Base-by-base conservation (phyloP, 2,113 vertebrate species). In the Ammodytes dubius region DNA sequence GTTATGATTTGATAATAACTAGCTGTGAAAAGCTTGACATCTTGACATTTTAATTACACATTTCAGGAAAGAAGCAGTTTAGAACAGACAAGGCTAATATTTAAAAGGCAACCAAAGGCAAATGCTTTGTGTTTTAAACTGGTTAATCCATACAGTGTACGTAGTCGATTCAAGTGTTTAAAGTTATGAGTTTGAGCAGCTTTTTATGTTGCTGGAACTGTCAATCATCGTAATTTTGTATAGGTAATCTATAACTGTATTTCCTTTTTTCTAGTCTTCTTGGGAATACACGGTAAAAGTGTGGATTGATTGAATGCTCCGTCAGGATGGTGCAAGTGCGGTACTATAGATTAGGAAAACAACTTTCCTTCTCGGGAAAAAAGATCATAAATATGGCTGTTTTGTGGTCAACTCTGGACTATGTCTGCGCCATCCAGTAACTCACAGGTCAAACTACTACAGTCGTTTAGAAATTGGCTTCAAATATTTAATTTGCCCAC, bases 11-110 rank as follows among this genome's bases (percentile, higher is more conserved):
- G 19, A 81, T 40, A 64, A 74, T n/a, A 46, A 68, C 49, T 56
- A 64, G 39, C 49, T 69, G 49, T 17, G 6, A 65, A 47, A 68
- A 2, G 46, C 53, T 40, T 72, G 78, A 77, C 54, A 61, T 85
- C 49, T 59, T 82, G 65, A 81, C 77, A 74, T 77, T 53, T 52
- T 85, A 82, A 89, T 89, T 59, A 68, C 39, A 76, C 39, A 77
- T 77, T 79, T 79, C n/a, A 77, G 73, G n/a, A 35, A 69, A 47
- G 43, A 74, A 37, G 43, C 43, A 43, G 17, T n/a, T 70, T 58
- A 40, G 35, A 69, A 64, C 77, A 37, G 47, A 50, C 14, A 10
- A 42, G 40, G 72, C 46, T 46, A 8, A 47, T 53, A 67, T 45
- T 52, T 35, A 37, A 35, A 50, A 61, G 39, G 39, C 47, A 66